Evolutionary conservation across 2,113 vertebrate genomes (phyloP), one percentile per base, ranked within the genome.

Genomic region (Prietella phreatophila): DNA sequence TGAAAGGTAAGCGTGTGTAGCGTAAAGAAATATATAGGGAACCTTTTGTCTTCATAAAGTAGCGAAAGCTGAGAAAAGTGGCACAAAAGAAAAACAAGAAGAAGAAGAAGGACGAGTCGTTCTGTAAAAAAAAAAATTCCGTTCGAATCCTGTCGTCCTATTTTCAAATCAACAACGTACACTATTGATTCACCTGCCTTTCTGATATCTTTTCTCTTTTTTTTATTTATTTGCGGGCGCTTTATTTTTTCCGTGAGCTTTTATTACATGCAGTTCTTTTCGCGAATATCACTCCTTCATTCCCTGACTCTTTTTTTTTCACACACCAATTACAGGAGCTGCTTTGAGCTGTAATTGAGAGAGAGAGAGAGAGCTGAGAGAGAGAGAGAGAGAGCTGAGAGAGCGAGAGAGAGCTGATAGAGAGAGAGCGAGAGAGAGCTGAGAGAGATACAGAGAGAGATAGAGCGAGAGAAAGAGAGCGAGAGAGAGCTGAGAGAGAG

Each of bases 81-180:
- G 65, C 47, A 53, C 14, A 86, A 53, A 53, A 65, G 27, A 63
- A 36, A 36, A 65, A 79, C 5, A 76, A n/a, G n/a, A 58, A 55
- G 42, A 50, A 39, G 11, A 50, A 39, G 50, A 4, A 42, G 81
- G 61, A 42, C 53, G 17, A 36, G 30, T 82, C 82, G 36, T 84
- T 65, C 67, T 75, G 69, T 88, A 89, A 82, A 91, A 82, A 79
- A 88, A 89, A 82, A 91, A 82, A 79, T 85, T 22, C 73, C 80
- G 83, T 87, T 84, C 42, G 71, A 89, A 87, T 60, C 83, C 56
- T 82, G 90, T 85, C 84, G 42, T 80, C 88, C 75, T 82, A 89
- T 86, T 93, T 92, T 93, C 90, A 93, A 92, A 93, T 88, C 86
- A 92, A 93, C 88, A 90, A 88, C 84, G 88, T 89, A 93, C 93